phyloP scores from a whole-genome alignment of 2,888 invertebrate species.

The Mesochorus sp. region DNA sequence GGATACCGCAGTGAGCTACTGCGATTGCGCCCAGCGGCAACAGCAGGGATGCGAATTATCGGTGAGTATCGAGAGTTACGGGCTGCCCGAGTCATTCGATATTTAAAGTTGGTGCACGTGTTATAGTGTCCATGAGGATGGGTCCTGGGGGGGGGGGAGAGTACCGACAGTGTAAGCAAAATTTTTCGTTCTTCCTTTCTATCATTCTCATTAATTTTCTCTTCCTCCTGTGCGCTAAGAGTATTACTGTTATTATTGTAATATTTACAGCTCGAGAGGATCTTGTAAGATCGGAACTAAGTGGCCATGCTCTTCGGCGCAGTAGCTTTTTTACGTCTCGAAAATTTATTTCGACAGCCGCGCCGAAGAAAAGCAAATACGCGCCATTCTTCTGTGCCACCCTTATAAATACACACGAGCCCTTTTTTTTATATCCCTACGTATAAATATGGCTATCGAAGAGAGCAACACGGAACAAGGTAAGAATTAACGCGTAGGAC shows the following conservation, averaged over 20 bases:
- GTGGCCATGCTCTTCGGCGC: slow-evolving; percentile 32
- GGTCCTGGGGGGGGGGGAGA: too few relatives aligned
- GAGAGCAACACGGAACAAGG: not conserved
- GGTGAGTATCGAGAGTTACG: slow-evolving; percentile 59
- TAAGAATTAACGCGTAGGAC: slow-evolving; percentile 28
- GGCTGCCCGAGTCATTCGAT: slow-evolving; percentile 49
- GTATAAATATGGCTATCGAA: slow-evolving; percentile 7
- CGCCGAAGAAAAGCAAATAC: too few relatives aligned
- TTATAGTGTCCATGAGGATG: too few relatives aligned
- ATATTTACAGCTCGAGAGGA: not conserved
- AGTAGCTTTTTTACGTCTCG: slow-evolving; percentile 28
- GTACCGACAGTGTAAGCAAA: slow-evolving; percentile 51
- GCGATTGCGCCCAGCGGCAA: slow-evolving; percentile 11
- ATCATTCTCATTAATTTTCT: slow-evolving; percentile 24
- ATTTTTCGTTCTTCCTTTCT: slow-evolving; percentile 50
- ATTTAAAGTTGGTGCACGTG: slow-evolving; percentile 56
- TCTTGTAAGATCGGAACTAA: slow-evolving; percentile 23
- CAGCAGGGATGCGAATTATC: slow-evolving; percentile 56
- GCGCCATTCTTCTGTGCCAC: not conserved
- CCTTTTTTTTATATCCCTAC: not conserved
- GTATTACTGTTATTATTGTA: slow-evolving; percentile 11
- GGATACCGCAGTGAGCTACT: slow-evolving; percentile 24
- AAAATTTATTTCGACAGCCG: slow-evolving; percentile 44
- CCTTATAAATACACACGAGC: too few relatives aligned
- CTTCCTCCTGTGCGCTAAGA: slow-evolving; percentile 29